Conservation (phyloP, 2,797 vertebrate genomes). For the Sternarchorhynchus goeldii region DNA sequence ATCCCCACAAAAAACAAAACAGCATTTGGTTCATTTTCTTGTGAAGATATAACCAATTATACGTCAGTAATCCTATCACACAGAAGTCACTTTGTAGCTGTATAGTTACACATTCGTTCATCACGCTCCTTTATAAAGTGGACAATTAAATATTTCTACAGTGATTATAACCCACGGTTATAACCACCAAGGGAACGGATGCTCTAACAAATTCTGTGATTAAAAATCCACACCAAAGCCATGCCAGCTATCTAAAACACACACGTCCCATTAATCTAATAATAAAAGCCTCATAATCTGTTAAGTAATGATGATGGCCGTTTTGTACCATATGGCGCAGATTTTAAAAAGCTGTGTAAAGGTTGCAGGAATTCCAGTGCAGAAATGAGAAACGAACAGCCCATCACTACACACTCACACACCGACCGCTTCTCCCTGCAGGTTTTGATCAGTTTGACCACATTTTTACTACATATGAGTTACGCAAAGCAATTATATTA, state of each 20-base stretch:
- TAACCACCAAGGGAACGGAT: neutral
- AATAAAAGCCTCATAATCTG: neutral
- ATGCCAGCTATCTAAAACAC: neutral
- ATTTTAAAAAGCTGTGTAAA: neutral
- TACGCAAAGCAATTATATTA: neutral
- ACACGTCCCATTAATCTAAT: neutral
- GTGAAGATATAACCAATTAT: neutral
- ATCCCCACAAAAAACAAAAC: neutral
- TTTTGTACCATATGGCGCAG: neutral
- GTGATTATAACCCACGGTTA: neutral
- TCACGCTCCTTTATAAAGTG: neutral
- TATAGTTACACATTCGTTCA: neutral
- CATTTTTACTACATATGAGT: neutral
- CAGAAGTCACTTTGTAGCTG: neutral
- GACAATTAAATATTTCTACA: neutral
- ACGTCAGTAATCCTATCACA: neutral
- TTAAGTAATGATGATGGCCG: neutral
- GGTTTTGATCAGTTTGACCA: neutral
- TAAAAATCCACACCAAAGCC: neutral
- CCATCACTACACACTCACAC: neutral
- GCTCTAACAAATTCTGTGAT: neutral
- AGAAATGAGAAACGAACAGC: constrained; percentile 2
- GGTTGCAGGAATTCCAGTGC: neutral
- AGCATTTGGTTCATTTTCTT: neutral
- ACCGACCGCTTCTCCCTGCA: neutral